Evolutionary conservation across 2,113 vertebrate genomes (phyloP).

Genomic region (Lagopus muta): DNA sequence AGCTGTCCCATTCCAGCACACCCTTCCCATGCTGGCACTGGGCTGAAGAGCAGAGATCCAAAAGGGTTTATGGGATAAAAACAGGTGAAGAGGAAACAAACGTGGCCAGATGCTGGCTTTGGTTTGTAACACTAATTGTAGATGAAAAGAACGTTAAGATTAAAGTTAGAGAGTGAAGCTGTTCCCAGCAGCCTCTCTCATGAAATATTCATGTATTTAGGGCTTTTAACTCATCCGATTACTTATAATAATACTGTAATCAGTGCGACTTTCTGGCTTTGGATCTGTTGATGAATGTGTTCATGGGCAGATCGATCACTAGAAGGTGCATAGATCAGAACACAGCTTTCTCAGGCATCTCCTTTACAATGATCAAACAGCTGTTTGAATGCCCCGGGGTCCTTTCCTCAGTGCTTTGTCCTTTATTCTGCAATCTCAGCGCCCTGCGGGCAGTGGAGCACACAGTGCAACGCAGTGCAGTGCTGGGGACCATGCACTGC

Average conservation of each 20-base stretch:
- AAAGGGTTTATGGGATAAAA: neutral
- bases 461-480: too few relatives aligned
- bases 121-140: neutral
- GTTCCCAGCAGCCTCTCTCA: neutral
- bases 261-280: neutral
- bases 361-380: neutral
- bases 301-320: neutral
- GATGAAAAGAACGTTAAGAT: conserved; percentile 15
- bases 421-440: neutral
- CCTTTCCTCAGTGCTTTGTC: neutral
- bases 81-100: neutral
- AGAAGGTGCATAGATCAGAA: neutral
- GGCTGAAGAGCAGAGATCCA: neutral
- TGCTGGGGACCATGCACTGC: neutral
- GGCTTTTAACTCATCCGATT: conserved; percentile 5
- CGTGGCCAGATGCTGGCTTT: neutral
- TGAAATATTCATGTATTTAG: conserved; percentile 17
- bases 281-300: too few relatives aligned
- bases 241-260: neutral
- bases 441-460: neutral
- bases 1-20: neutral
- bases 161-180: neutral
- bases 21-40: neutral
- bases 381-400: neutral
- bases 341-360: neutral